Conservation (phyloP, 2,113 vertebrate species). For the Chlorocebus sabaeus region DNA sequence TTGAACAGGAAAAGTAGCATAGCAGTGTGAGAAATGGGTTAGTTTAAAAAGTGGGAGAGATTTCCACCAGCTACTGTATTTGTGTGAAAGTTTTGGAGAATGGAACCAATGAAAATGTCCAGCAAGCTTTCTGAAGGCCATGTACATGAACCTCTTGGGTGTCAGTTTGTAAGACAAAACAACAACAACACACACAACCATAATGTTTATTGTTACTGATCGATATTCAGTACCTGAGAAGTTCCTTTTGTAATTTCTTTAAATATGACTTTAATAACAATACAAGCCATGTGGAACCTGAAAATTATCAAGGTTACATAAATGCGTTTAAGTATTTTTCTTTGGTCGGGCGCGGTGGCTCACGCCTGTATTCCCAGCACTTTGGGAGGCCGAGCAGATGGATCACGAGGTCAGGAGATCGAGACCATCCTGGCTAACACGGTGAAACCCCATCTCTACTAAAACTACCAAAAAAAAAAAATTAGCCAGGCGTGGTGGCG, state of each 20-base stretch:
- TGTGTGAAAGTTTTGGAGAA: neutral
- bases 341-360: too few relatives aligned
- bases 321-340: neutral
- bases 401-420: too few relatives aligned
- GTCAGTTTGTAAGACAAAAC: neutral
- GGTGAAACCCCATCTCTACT: too few relatives aligned
- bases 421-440: too few relatives aligned
- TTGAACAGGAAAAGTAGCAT: neutral
- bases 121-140: neutral
- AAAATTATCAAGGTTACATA: neutral
- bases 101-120: neutral
- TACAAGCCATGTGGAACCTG: neutral
- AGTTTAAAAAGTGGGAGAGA: neutral
- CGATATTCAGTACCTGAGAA: neutral
- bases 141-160: neutral
- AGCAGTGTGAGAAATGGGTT: neutral
- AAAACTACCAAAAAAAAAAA: too few relatives aligned
- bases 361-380: too few relatives aligned
- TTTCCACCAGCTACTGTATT: neutral
- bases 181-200: neutral
- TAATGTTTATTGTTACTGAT: neutral
- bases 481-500: accelerated
- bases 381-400: too few relatives aligned
- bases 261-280: neutral
- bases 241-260: neutral